Evolutionary conservation across 2,888 invertebrate species (phyloP).

Genomic region (Mallateleia sp.): DNA sequence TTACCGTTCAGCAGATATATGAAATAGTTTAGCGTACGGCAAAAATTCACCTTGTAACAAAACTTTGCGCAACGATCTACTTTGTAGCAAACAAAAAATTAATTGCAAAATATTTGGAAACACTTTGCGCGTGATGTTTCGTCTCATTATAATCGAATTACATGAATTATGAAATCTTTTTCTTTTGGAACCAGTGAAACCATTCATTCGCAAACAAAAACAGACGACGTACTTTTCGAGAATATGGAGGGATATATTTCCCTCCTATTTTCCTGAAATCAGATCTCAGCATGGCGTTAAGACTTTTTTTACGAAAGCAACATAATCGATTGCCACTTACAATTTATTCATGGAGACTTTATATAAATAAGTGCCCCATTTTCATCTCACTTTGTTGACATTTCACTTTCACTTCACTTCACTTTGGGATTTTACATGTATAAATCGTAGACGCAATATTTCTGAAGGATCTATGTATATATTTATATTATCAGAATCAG

Average conservation of each 20-base stretch:
- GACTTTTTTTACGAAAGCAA: not conserved
- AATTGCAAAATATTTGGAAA: slow-evolving; percentile 16
- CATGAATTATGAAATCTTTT: slow-evolving; percentile 26
- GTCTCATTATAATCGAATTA: slow-evolving; percentile 9
- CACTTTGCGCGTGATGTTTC: not conserved
- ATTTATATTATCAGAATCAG: slow-evolving; percentile 60
- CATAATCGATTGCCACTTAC: not conserved
- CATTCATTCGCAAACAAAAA: not conserved
- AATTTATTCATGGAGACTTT: not conserved
- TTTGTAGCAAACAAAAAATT: not conserved
- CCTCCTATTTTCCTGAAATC: no score
- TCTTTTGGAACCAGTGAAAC: slow-evolving; percentile 17
- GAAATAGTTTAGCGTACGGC: not conserved
- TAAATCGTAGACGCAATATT: slow-evolving; percentile 27
- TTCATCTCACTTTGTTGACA: not conserved
- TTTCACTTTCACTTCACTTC: not conserved
- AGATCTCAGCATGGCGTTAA: not conserved
- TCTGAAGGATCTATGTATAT: slow-evolving; percentile 25
- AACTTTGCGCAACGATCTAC: slow-evolving; percentile 12
- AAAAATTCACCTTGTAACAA: slow-evolving; percentile 4
- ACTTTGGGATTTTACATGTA: slow-evolving; percentile 25
- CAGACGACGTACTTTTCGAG: not conserved
- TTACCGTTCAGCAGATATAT: no score
- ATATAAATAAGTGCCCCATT: slow-evolving; percentile 24
- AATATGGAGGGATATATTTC: not conserved